phyloP scores from a whole-genome alignment of 2,797 vertebrate species.

The Thunnus albacares region DNA sequence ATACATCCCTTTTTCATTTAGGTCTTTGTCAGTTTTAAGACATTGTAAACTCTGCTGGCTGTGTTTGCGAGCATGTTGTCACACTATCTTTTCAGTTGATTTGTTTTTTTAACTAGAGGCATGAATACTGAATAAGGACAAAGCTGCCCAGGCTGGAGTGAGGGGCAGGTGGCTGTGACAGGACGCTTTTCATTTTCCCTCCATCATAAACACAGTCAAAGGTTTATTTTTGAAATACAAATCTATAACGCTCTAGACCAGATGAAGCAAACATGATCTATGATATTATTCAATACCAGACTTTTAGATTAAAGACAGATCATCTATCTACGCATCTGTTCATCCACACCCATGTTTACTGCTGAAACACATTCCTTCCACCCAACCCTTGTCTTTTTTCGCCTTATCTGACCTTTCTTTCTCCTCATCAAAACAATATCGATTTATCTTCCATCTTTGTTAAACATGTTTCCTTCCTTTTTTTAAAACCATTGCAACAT shows the following conservation, averaged over 20 bases:
- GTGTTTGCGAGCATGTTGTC: not conserved
- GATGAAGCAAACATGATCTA: constrained; percentile 15
- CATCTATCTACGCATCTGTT: not conserved
- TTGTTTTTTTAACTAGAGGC: not conserved
- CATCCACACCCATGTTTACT: constrained; percentile 3
- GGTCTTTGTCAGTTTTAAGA: not conserved
- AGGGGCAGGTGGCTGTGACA: no score
- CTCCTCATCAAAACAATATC: not conserved
- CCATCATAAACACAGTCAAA: not conserved
- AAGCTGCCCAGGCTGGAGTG: not conserved
- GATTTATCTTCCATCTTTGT: not conserved
- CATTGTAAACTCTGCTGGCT: not conserved
- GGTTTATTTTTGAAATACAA: not conserved
- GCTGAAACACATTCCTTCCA: constrained; percentile 10
- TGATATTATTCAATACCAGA: not conserved
- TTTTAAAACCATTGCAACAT: constrained; percentile 2
- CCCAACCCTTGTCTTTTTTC: not conserved
- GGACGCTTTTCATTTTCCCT: not conserved
- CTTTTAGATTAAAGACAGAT: constrained; percentile 32
- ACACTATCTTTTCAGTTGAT: not conserved
- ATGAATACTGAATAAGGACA: not conserved
- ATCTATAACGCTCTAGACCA: not conserved
- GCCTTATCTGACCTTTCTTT: not conserved
- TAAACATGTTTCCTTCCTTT: not conserved
- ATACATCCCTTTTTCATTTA: not conserved